Percentiles rank a stretch among this genome's conserved stretches.
Conservation (phyloP, 2,113 vertebrate species). For the Henicopernis longicauda region DNA sequence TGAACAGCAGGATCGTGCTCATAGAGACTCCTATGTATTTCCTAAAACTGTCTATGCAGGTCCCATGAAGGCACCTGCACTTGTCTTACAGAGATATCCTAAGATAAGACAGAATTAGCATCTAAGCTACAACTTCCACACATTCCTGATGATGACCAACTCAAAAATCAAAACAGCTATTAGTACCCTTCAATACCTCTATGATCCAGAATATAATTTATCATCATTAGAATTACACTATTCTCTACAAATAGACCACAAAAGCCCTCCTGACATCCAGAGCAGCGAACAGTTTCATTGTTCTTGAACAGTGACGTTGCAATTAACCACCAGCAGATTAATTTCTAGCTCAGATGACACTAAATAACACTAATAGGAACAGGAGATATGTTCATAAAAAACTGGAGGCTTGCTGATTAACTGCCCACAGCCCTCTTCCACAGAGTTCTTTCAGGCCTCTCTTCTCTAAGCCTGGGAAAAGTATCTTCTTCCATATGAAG, state of each 20-base stretch:
- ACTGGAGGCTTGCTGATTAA: background rate
- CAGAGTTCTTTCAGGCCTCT: background rate
- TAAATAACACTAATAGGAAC: background rate
- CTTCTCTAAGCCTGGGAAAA: background rate
- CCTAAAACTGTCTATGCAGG: background rate
- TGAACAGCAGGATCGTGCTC: fast-evolving
- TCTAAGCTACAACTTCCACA: background rate
- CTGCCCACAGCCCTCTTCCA: background rate
- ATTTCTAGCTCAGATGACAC: background rate
- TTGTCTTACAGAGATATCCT: background rate
- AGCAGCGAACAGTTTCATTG: background rate
- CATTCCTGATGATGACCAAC: background rate
- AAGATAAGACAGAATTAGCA: background rate
- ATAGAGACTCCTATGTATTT: fast-evolving
- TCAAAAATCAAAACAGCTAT: background rate
- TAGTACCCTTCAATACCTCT: background rate
- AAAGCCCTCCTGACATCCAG: background rate
- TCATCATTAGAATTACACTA: background rate
- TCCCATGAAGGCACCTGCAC: background rate
- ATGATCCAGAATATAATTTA: background rate
- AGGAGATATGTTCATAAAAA: background rate
- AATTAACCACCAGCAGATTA: background rate
- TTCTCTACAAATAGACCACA: background rate
- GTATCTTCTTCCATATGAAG: background rate
- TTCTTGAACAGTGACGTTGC: background rate